These are phyloP conservation scores for Drosophila austrosaltans DNA, from an alignment of 2,888 invertebrate species.

Conservation along the genomic window DNA sequence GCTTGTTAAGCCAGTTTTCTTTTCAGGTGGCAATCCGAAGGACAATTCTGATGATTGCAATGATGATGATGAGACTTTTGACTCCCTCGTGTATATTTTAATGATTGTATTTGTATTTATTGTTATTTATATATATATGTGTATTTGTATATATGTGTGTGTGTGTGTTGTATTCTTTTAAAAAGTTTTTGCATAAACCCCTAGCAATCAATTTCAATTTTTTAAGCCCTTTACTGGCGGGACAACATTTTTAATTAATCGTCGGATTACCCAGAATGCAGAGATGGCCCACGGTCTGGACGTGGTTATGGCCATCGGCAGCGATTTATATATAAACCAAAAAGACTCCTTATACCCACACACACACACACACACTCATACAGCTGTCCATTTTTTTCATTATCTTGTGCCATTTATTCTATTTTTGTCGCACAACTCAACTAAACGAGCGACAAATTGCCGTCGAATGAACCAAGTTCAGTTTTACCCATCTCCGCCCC, in stretches of 20 bases:
- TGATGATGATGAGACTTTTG: slow-evolving; percentile 59
- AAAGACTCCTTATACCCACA: slow-evolving; percentile 13
- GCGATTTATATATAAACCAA: slow-evolving; percentile 54
- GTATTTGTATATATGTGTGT: slow-evolving; percentile 17
- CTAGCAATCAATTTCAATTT: slow-evolving; percentile 74
- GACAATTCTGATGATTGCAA: slow-evolving; percentile 19
- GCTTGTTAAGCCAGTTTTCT: slow-evolving; percentile 67
- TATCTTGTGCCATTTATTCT: slow-evolving; percentile 74
- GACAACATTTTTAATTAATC: slow-evolving; percentile 82
- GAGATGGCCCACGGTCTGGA: slow-evolving; percentile 18
- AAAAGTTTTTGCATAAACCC: slow-evolving; percentile 65
- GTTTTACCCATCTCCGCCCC: slow-evolving; percentile 17
- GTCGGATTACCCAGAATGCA: slow-evolving; percentile 72
- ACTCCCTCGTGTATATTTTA: slow-evolving; percentile 60
- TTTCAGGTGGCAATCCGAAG: slow-evolving; percentile 53
- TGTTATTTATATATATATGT: slow-evolving; percentile 63
- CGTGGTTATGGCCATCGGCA: slow-evolving; percentile 41
- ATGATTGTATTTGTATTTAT: slow-evolving; percentile 72
- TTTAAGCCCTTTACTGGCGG: slow-evolving; percentile 74
- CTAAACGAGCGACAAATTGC: slow-evolving; percentile 80
- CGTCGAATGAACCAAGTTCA: slow-evolving; percentile 40
- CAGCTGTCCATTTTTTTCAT: slow-evolving; percentile 75
- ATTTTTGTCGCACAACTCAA: slow-evolving; percentile 77
- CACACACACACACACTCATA: slow-evolving; percentile 23
- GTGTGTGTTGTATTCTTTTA: slow-evolving; percentile 1